Percentiles rank a stretch among this genome's conserved stretches.
Conservation (phyloP, 1,140 invertebrate species). For the Orussus abietinus region DNA sequence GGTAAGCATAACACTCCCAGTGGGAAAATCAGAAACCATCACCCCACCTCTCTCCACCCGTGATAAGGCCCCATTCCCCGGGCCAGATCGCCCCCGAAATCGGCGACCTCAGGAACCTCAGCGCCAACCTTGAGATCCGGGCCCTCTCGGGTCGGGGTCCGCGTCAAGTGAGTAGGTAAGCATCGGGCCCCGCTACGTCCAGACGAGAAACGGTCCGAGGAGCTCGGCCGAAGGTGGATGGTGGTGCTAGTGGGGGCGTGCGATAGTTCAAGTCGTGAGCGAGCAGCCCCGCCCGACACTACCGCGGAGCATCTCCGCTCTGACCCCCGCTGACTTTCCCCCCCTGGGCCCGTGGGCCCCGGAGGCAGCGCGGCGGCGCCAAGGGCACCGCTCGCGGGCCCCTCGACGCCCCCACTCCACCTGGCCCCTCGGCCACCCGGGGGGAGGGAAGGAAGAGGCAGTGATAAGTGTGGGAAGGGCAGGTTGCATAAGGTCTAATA, state of each 20-base stretch:
- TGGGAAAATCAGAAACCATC: too few relatives aligned
- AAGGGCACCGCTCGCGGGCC: slow-evolving; percentile 25
- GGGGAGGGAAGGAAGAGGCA: slow-evolving; percentile 25
- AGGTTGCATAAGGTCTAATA: slow-evolving; percentile 51
- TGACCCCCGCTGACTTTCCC: slow-evolving; percentile 50
- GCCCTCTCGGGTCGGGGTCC: too few relatives aligned
- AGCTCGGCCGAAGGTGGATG: slow-evolving; percentile 39
- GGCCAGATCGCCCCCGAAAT: too few relatives aligned
- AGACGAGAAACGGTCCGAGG: slow-evolving; percentile 35
- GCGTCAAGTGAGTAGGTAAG: slow-evolving; percentile 27
- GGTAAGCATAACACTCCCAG: too few relatives aligned
- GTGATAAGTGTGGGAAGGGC: slow-evolving; percentile 56
- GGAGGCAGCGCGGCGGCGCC: slow-evolving; percentile 29
- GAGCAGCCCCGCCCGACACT: slow-evolving; percentile 54
- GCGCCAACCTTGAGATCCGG: too few relatives aligned
- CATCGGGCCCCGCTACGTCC: slow-evolving; percentile 27
- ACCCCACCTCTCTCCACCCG: too few relatives aligned
- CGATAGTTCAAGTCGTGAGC: slow-evolving; percentile 56
- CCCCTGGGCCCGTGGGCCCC: slow-evolving; percentile 25
- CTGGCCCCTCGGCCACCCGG: slow-evolving; percentile 2
- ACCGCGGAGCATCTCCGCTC: slow-evolving; percentile 51
- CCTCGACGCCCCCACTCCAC: not conserved
- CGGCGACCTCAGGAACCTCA: too few relatives aligned
- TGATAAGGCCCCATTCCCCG: too few relatives aligned
- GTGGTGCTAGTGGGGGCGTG: slow-evolving; percentile 54